phyloP scores from a whole-genome alignment of 2,797 vertebrate genomes.

The Micrastur ruficollis region DNA sequence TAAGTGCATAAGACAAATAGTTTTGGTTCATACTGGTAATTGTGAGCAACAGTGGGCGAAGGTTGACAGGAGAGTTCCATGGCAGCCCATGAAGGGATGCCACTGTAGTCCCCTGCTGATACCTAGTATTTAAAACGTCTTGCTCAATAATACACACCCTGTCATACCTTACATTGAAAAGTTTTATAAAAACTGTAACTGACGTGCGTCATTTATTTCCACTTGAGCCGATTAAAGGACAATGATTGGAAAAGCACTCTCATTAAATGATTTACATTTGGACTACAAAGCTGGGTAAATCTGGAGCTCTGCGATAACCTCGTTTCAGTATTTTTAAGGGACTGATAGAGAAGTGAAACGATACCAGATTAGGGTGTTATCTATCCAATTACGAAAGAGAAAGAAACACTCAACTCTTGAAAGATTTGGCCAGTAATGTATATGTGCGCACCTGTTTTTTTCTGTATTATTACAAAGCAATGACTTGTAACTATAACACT shows the following conservation, averaged over 20 bases:
- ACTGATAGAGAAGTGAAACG: neutral
- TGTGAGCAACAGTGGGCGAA: slow-evolving; percentile 65
- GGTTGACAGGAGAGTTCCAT: slow-evolving; percentile 66
- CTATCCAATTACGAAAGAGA: slow-evolving; percentile 22
- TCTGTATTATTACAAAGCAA: neutral
- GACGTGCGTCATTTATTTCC: slow-evolving; percentile 41
- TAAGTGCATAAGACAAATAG: slow-evolving; percentile 63
- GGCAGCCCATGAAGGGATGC: slow-evolving; percentile 59
- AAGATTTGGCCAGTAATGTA: neutral
- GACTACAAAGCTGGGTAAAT: slow-evolving; percentile 2
- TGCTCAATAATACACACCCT: slow-evolving; percentile 34
- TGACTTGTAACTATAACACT: neutral
- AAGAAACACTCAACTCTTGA: neutral
- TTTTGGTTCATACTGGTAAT: slow-evolving; percentile 72
- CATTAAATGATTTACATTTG: slow-evolving; percentile 10
- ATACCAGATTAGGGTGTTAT: slow-evolving; percentile 25
- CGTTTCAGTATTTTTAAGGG: slow-evolving; percentile 7
- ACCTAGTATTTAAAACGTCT: slow-evolving; percentile 64
- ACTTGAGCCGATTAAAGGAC: slow-evolving; percentile 30
- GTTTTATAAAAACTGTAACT: neutral
- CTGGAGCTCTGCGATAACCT: slow-evolving; percentile 29
- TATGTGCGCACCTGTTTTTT: neutral
- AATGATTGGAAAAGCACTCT: neutral
- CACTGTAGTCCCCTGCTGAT: slow-evolving; percentile 61
- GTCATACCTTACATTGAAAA: neutral